phyloP scores from a whole-genome alignment of 2,797 vertebrate species.

The Buphagus erythrorhynchus region DNA sequence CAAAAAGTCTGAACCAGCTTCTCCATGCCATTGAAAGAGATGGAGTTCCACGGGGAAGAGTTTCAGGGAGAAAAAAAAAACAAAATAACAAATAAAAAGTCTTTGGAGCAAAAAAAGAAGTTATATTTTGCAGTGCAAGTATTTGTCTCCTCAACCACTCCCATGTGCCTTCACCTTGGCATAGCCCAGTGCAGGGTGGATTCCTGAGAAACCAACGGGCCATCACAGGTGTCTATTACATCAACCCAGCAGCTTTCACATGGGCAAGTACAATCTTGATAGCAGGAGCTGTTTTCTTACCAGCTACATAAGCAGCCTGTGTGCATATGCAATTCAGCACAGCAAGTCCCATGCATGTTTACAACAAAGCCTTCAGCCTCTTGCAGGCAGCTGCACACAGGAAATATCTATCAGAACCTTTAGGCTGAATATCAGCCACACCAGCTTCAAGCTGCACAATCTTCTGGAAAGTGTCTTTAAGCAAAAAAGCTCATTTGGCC shows the following conservation, averaged over 20 bases:
- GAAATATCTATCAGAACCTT: not conserved
- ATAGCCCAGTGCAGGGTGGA: not conserved
- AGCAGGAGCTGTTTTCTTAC: not conserved
- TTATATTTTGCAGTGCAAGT: not conserved
- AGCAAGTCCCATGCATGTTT: not conserved
- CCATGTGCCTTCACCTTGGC: not conserved
- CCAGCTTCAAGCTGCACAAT: not conserved
- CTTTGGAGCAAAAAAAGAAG: not conserved
- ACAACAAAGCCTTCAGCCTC: not conserved
- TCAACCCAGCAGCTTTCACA: not conserved
- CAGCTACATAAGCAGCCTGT: not conserved
- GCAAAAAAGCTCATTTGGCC: not conserved
- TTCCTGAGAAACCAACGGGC: not conserved
- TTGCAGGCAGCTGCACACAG: not conserved
- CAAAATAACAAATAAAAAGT: not conserved
- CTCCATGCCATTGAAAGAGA: not conserved
- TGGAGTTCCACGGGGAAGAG: fast-evolving
- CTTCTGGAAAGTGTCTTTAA: not conserved
- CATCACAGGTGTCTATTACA: slow-evolving; percentile 25
- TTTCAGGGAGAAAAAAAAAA: not conserved
- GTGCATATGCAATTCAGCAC: not conserved
- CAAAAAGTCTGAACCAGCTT: not conserved
- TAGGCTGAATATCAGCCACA: not conserved
- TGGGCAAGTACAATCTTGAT: slow-evolving; percentile 48
- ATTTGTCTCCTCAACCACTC: not conserved